Evolutionary conservation across 92 coral and sea anemone genomes (phyloP), one percentile per base, ranked within the genome.

Genomic region (Desmophyllum pertusum): DNA sequence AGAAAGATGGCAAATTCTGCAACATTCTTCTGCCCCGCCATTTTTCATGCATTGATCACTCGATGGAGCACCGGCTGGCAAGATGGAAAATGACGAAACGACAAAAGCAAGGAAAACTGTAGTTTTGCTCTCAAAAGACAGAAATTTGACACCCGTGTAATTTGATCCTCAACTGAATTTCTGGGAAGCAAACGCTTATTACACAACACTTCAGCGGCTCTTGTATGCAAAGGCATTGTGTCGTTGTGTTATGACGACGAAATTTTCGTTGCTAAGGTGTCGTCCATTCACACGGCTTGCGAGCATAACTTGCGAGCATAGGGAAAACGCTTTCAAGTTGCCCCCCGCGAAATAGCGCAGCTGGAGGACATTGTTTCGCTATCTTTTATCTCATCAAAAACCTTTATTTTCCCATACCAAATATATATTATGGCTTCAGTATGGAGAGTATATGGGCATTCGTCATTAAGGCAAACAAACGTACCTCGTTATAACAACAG

Each of bases 161-260:
- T 66, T 57, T 57, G 11, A 21, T 18, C 11, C 41, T 33, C 14
- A 33, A n/a, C n/a, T n/a, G n/a, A 33, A 66, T 36, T 36, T 38
- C 13, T 17, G 25, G 6, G 14, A 25, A 41, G 55, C 64, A 14
- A 42, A 39, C 27, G 82, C 42, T 1, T 51, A 33, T 36, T 31
- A 19, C 29, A 36, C 42, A 53, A 50, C 29, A 75, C 2, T 18
- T n/a, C n/a, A n/a, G 21, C 33, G 0, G n/a, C 17, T 13, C 61
- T 42, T 65, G 41, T 8, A 21, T 19, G 10, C 15, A 42, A 77
- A 37, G 36, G 27, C 57, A 63, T 63, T 39, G 14, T 38, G 18
- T 42, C 15, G 29, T 15, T 42, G 41, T 79, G 83, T 64, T 79
- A 63, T 79, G 74, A n/a, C 57, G 62, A 64, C 83, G 1, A 41